phyloP scores from a whole-genome alignment of 2,888 invertebrate genomes.

The Limnephilus auricula region DNA sequence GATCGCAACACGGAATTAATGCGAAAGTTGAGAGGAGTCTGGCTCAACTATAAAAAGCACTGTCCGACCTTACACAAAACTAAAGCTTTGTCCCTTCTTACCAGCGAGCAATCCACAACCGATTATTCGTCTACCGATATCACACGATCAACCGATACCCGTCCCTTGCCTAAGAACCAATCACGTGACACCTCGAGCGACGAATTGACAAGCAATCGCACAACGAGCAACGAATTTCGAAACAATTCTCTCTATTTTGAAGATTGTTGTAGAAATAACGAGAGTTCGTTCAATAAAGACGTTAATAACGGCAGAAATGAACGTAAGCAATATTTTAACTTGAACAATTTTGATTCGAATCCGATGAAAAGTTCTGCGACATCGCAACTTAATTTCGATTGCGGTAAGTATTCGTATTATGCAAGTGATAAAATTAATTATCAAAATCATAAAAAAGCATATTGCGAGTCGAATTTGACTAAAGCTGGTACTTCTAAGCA shows the following conservation, averaged over 20 bases:
- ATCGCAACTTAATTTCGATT: background rate
- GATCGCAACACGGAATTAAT: constrained; percentile 80
- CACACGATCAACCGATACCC: constrained; percentile 67
- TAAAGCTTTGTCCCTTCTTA: constrained; percentile 48
- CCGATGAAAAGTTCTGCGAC: background rate
- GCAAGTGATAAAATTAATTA: background rate
- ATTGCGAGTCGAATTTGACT: background rate
- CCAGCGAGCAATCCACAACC: constrained; percentile 72
- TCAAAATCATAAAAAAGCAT: background rate
- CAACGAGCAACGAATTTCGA: background rate
- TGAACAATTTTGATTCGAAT: background rate
- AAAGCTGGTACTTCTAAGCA: background rate
- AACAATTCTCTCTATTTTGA: background rate
- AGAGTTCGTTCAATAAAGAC: background rate
- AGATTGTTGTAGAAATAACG: background rate
- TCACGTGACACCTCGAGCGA: constrained; percentile 25
- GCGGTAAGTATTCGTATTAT: background rate
- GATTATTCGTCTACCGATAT: constrained; percentile 72
- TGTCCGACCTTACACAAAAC: constrained; percentile 69
- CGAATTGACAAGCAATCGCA: background rate
- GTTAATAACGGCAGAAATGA: background rate
- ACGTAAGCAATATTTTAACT: background rate
- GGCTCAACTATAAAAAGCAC: constrained; percentile 80
- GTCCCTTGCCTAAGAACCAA: constrained; percentile 17
- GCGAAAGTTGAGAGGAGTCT: constrained; percentile 79